phyloP scores from a whole-genome alignment of 2,113 vertebrate species.

The Passer montanus region DNA sequence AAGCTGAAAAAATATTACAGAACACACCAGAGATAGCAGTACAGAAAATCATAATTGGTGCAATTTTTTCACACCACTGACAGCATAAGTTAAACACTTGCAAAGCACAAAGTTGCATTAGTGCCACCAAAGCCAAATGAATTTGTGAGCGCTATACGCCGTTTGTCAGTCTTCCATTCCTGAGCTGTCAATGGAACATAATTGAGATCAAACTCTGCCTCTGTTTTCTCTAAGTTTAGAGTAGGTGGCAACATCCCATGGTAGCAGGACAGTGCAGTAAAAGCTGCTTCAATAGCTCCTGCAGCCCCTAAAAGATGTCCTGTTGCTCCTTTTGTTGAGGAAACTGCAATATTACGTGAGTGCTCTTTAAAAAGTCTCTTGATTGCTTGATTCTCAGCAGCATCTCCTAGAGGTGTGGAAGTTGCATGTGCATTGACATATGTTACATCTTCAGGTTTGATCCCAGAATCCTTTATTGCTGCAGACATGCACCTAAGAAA shows the following conservation, averaged over 20 bases:
- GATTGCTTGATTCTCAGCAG: constrained; percentile 92
- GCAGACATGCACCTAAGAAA: constrained; percentile 89
- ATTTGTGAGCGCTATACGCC: constrained; percentile 87
- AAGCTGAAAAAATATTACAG: not conserved
- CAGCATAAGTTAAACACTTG: constrained; percentile 65
- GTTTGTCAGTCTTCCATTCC: constrained; percentile 78
- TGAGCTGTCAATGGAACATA: constrained; percentile 88
- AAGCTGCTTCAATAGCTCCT: constrained; percentile 89
- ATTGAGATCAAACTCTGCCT: constrained; percentile 90
- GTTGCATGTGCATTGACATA: constrained; percentile 97
- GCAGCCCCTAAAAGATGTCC: constrained; percentile 94
- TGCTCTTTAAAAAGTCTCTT: constrained; percentile 86
- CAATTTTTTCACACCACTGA: not conserved
- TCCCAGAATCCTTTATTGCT: constrained; percentile 83
- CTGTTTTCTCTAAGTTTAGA: constrained; percentile 88
- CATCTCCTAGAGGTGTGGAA: constrained; percentile 92
- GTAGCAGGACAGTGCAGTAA: constrained; percentile 90
- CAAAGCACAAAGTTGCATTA: constrained; percentile 91
- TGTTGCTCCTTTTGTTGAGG: constrained; percentile 95
- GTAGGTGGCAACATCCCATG: constrained; percentile 89
- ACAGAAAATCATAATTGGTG: not conserved
- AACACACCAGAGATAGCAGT: not conserved
- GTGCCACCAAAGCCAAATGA: constrained; percentile 98
- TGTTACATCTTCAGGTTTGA: constrained; percentile 81
- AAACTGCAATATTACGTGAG: constrained; percentile 77